Conservation (phyloP, 2,888 invertebrate genomes). For the Colostygia pectinataria region DNA sequence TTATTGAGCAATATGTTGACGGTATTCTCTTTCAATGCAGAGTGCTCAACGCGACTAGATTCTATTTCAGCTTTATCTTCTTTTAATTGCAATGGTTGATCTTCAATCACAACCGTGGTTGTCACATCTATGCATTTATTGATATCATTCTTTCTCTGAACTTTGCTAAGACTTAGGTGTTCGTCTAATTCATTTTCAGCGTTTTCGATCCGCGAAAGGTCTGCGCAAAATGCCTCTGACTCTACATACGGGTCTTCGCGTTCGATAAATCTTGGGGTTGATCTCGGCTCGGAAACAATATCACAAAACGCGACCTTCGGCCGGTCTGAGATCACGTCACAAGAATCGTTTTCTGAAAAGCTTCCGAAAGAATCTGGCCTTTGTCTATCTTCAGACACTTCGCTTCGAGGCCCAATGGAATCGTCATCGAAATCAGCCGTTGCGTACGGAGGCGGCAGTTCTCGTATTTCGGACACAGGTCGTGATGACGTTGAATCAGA, state of each 20-base stretch:
- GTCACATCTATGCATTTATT: constrained; percentile 66
- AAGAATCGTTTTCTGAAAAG: constrained; percentile 78
- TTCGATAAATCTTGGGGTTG: constrained; percentile 74
- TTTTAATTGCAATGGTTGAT: constrained; percentile 45
- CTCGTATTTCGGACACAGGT: constrained; percentile 82
- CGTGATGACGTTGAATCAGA: constrained; percentile 81
- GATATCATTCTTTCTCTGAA: constrained; percentile 76
- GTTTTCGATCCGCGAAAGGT: constrained; percentile 64
- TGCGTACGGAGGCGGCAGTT: constrained; percentile 79
- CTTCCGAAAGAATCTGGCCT: constrained; percentile 76
- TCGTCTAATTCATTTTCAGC: constrained; percentile 74
- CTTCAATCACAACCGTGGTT: constrained; percentile 54
- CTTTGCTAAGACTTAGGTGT: constrained; percentile 64
- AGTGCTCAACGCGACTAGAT: constrained; percentile 65
- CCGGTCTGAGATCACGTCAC: constrained; percentile 66
- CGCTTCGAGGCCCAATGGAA: constrained; percentile 74
- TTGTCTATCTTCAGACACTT: constrained; percentile 73
- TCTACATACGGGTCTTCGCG: constrained; percentile 75
- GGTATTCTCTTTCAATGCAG: constrained; percentile 70
- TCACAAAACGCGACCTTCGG: constrained; percentile 66
- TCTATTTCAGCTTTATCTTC: constrained; percentile 64
- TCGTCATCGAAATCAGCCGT: constrained; percentile 77
- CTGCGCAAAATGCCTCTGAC: constrained; percentile 69
- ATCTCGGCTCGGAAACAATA: constrained; percentile 71
- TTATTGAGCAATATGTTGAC: constrained; percentile 70